A percentile compares a stretch with the other conserved stretches of the same genome.
phyloP scores from a whole-genome alignment of 2,888 invertebrate genomes.

The Morinoia aosen region DNA sequence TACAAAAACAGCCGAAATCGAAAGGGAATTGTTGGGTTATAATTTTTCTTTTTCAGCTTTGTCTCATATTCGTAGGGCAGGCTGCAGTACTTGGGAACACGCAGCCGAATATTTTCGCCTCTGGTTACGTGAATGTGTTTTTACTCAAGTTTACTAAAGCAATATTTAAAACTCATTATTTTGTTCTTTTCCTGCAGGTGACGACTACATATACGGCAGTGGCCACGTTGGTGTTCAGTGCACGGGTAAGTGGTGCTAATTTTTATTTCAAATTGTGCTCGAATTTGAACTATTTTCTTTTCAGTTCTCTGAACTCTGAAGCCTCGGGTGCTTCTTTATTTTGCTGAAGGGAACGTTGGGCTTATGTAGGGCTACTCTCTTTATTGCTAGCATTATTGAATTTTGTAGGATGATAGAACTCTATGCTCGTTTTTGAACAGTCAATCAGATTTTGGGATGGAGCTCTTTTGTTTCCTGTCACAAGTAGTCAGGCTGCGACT shows the following conservation, averaged over 20 bases:
- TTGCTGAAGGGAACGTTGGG: neutral
- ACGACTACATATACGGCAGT: conserved; percentile 79
- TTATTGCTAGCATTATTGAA: neutral
- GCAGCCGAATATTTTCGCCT: neutral
- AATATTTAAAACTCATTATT: neutral
- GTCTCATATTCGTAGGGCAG: neutral
- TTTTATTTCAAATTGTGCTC: neutral
- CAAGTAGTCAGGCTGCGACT: neutral
- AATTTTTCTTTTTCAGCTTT: neutral
- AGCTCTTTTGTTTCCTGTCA: neutral
- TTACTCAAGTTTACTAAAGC: neutral
- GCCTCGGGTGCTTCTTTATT: no score
- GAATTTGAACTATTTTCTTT: neutral
- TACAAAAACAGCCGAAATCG: neutral
- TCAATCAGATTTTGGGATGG: neutral
- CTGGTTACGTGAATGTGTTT: no score
- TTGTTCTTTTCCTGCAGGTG: conserved; percentile 73
- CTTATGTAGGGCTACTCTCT: neutral
- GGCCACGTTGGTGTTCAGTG: conserved; percentile 77
- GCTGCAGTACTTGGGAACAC: neutral
- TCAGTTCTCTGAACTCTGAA: neutral
- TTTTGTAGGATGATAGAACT: neutral
- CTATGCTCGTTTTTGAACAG: neutral
- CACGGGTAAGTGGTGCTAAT: conserved; percentile 74
- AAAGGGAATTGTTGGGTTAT: neutral